These are phyloP conservation scores for Leptinotarsa defecta DNA, from an alignment of 1,140 invertebrate species.

Conservation along the genomic window DNA sequence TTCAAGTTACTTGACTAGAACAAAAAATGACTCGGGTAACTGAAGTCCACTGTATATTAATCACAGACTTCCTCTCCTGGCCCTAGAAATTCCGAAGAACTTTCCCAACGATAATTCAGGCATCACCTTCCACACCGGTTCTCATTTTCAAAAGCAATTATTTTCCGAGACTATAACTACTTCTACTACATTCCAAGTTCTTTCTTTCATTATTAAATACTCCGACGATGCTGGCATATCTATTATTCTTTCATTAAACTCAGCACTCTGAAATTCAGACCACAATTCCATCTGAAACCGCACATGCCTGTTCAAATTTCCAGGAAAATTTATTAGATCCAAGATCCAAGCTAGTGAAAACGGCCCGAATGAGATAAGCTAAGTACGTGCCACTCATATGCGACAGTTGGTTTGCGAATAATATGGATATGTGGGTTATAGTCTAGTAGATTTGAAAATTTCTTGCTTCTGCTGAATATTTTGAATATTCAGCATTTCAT, in stretches of 20 bases:
- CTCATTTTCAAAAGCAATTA: background rate
- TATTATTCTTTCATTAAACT: conserved; percentile 6
- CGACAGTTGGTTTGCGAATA: background rate
- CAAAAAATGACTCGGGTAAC: too few species aligned
- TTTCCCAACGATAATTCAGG: too few species aligned
- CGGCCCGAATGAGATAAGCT: background rate
- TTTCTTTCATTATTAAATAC: conserved; percentile 4
- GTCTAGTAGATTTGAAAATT: too few species aligned
- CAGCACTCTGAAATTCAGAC: background rate
- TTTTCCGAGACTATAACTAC: background rate
- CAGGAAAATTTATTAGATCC: background rate
- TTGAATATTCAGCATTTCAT: too few species aligned
- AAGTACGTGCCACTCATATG: background rate
- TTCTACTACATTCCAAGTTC: background rate
- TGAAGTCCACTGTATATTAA: too few species aligned
- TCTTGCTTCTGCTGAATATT: too few species aligned
- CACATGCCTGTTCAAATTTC: conserved; percentile 1
- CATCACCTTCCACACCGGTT: too few species aligned
- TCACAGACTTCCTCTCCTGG: too few species aligned
- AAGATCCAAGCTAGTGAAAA: background rate
- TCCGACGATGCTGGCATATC: background rate
- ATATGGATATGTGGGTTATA: background rate
- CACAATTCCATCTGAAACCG: conserved; percentile 7
- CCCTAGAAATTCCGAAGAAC: too few species aligned
- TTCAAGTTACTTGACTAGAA: too few species aligned